Evolutionary conservation across 35 echinoderm and acorn worm species (phyloP).

Genomic region (Hemicentrotus pulcherrimus): DNA sequence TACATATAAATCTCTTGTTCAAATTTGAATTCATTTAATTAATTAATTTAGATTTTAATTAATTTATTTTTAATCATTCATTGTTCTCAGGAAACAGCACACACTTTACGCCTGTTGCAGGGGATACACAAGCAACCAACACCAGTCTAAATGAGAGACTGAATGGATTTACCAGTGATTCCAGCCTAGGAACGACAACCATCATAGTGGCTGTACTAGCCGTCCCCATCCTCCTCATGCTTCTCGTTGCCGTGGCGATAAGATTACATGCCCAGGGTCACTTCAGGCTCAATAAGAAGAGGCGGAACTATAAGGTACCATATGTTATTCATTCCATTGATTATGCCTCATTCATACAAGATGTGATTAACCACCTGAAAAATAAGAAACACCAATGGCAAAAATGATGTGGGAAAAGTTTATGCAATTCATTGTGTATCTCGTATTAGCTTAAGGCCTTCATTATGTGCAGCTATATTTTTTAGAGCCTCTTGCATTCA

Average conservation of each 20-base stretch:
- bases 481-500: too few relatives aligned
- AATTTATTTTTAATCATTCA: neutral
- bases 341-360: too few relatives aligned
- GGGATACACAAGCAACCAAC: neutral
- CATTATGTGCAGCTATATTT: too few relatives aligned
- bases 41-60: too few relatives aligned
- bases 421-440: too few relatives aligned
- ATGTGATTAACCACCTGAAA: too few relatives aligned
- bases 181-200: slow-evolving; percentile 62
- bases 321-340: too few relatives aligned
- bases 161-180: slow-evolving; percentile 30
- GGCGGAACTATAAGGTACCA: slow-evolving; percentile 19
- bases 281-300: slow-evolving; percentile 40
- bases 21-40: too few relatives aligned
- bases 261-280: slow-evolving; percentile 85
- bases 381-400: too few relatives aligned
- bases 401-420: too few relatives aligned
- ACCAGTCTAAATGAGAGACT: neutral
- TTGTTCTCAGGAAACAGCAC: slow-evolving; percentile 24
- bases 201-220: slow-evolving; percentile 84
- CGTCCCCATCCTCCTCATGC: slow-evolving; percentile 90
- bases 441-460: too few relatives aligned
- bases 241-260: slow-evolving; percentile 78
- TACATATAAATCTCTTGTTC: too few relatives aligned
- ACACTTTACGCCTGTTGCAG: neutral